Evolutionary conservation across 2,113 vertebrate genomes (phyloP), one percentile per base, ranked within the genome.

Genomic region (Progne subis): DNA sequence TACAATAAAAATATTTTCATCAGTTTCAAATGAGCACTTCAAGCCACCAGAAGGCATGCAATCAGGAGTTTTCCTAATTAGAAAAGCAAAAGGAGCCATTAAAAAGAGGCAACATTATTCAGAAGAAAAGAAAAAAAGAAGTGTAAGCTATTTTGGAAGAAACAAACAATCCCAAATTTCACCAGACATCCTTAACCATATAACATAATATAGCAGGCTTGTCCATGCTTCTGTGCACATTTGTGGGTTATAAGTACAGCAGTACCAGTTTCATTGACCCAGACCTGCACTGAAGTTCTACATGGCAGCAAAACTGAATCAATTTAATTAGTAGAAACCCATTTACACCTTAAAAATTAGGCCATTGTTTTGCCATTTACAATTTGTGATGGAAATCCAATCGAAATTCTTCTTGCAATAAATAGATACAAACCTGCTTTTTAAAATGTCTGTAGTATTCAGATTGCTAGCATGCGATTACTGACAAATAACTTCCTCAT

Each of bases 161-260:
- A 72, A 71, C 2, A 10, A 43, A 47, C 7, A 10, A 16, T 67
- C 76, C 26, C 15, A 43, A 18, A 25, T 60, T 55, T 55, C 34
- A 31, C 7, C 19, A 69, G 17, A 56, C 0, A 0, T 53, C 34
- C 11, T 19, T 82, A 41, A 31, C 8, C 1, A 0, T 0, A 20
- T 19, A 57, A 44, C 6, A 52, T 8, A 26, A 32, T 4, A 3
- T 5, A 28, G 25, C 14, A 52, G 34, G 18, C 34, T 56, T 53
- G 8, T 37, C 41, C 29, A 28, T 1, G 3, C 10, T 59, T 82
- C 12, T 47, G 12, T 39, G 43, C 10, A 11, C 12, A 31, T 41
- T 32, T 26, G 20, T 50, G 9, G 4, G 19, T 57, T 19, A 5
- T 14, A 46, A 63, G 2, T 44, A 50, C 9, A 55, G 8, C 32